Percentiles rank a stretch among this genome's conserved stretches.
Conservation (phyloP, 2,888 invertebrate genomes). For the Drosophila mercatorum region DNA sequence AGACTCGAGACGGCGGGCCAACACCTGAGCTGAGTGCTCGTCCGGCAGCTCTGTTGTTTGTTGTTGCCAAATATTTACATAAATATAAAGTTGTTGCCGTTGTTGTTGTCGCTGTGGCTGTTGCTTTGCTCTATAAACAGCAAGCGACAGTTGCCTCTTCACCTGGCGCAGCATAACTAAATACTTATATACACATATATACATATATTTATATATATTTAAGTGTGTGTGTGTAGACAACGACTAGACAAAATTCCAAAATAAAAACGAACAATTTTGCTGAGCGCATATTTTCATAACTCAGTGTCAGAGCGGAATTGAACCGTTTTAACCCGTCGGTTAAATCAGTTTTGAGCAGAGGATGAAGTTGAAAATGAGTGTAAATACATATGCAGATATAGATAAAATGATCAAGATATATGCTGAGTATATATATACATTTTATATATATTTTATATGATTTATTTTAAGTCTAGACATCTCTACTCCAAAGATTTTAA, state of each 20-base stretch:
- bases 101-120: constrained; percentile 6
- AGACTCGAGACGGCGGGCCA: constrained; percentile 25
- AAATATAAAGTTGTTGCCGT: constrained; percentile 54
- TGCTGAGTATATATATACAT: background rate
- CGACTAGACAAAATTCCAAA: constrained; percentile 51
- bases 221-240: constrained; percentile 51
- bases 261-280: constrained; percentile 19
- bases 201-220: constrained; percentile 7
- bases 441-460: background rate
- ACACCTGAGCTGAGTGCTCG: constrained; percentile 31
- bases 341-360: constrained; percentile 7
- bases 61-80: constrained; percentile 68
- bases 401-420: background rate
- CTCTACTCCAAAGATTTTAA: too few species aligned
- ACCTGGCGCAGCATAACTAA: constrained; percentile 1
- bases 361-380: background rate
- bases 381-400: background rate
- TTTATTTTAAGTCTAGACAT: background rate
- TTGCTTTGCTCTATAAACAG: constrained; percentile 12
- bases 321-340: constrained; percentile 11
- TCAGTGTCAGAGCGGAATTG: constrained; percentile 1
- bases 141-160: constrained; percentile 7
- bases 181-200: background rate
- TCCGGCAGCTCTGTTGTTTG: constrained; percentile 32
- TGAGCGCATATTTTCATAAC: constrained; percentile 4